Conservation (phyloP, 2,113 vertebrate genomes). For the Larimichthys polyactis region DNA sequence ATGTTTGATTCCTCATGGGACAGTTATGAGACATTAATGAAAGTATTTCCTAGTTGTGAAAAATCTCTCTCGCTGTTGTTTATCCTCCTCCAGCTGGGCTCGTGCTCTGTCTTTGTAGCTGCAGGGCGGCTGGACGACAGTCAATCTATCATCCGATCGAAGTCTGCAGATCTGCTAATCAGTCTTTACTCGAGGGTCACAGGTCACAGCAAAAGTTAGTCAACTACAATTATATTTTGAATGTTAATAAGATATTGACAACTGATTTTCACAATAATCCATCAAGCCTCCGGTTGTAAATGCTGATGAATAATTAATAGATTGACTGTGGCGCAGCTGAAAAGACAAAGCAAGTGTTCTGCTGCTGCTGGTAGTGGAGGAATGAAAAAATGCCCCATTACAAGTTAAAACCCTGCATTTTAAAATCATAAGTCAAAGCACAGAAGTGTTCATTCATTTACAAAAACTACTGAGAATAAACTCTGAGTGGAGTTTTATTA, state of each 20-base stretch:
- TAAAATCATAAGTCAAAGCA: too few relatives aligned
- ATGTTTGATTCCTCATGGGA: neutral
- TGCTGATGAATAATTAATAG: constrained; percentile 12
- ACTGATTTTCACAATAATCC: neutral
- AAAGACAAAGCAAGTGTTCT: neutral
- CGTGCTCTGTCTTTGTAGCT: neutral
- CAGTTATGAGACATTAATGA: neutral
- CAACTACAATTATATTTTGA: neutral
- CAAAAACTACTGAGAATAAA: neutral
- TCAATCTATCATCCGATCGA: neutral
- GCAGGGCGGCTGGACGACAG: neutral
- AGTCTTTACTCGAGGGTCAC: neutral
- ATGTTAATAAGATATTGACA: neutral
- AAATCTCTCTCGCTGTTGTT: neutral
- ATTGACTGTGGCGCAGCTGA: neutral
- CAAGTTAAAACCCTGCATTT: neutral
- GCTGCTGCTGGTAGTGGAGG: neutral
- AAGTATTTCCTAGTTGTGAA: too few relatives aligned
- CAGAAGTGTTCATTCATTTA: too few relatives aligned
- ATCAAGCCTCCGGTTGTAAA: neutral
- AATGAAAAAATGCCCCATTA: neutral
- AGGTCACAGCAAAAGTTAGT: too few relatives aligned
- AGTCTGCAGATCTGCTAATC: neutral
- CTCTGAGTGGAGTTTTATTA: neutral
- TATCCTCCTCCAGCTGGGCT: neutral